Base-by-base conservation (phyloP, 2,888 invertebrate species). In the Acronicta alni region DNA sequence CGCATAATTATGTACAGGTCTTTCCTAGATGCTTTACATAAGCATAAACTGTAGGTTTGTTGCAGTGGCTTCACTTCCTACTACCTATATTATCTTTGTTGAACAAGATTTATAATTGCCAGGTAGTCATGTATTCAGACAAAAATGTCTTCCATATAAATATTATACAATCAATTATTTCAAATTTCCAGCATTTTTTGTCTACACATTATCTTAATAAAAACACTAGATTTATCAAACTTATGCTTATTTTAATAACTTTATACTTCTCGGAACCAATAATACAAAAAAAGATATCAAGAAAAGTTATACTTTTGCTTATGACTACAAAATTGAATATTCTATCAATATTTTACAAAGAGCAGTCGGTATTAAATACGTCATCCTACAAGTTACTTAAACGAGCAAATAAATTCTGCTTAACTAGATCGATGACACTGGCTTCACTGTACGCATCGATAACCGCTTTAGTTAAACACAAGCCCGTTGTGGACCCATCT, bases 381-480 rank as follows among this genome's bases (percentile, higher is more conserved):
- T 35, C n/a, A 15, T 41, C 4, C 43, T 6, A 44, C 30, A 53
- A 41, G 58, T 63, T 82, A 84, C 84, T 85, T 32, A 94, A 71
- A 63, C 86, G 85, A 58, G 87, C 78, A 39, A 92, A 87, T 63
- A 95, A 87, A 77, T 95, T 95, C 30, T 92, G 89, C 69, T 95
- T 95, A 3, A 95, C 93, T 5, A 89, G 69, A 57, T 94, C 91
- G 72, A 97, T 94, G 43, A 96, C 95, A 69, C 95, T 94, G 46
- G 94, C 95, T 78, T 96, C 95, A 80, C 96, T 96, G 73, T 97
- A 94, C 26, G 96, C 94, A 84, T 97, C 96, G 23, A 97, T 94
- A 37, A 97, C 84, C 38, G 94, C 89, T 72, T 93, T 90, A 18
- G 93, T 93, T 32, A 93, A 77, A 65, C 90, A 82, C 38, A 91